Evolutionary conservation across 2,888 invertebrate species (phyloP), one percentile per base, ranked within the genome.

Genomic region (Saturnia japonica): DNA sequence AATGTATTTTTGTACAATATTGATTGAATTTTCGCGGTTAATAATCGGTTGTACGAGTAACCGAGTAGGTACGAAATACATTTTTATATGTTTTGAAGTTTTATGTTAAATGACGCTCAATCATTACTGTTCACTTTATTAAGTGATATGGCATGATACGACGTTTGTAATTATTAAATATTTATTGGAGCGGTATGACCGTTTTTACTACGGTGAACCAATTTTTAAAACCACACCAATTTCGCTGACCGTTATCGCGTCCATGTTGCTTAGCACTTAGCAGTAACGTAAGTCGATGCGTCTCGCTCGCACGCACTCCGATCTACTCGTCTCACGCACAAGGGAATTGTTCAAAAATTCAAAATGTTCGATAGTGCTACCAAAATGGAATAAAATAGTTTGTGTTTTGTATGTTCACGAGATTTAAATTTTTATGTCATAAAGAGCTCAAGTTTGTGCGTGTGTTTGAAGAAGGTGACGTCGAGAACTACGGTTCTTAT

Each of bases 291-390:
- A 74, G 74, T 79, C 83, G 80, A 78, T 87, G 83, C 85, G 80
- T 88, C 88, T 86, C 88, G 81, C 89, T 89, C 87, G 86, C 88
- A 87, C 88, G 78, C 72, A 68, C 74, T 76, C 78, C 71, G 71
- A 75, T 80, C 72, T 75, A 12, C 60, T 25, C 73, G 72, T 60
- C 34, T 69, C 42, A 69, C 72, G 69, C 47, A 68, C 66, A 57
- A 73, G 73, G 70, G 72, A 64, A 69, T 70, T 70, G 68, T 72
- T 72, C 70, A 60, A 60, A 60, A 28, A 69, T 72, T 72, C 70
- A 60, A 60, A 60, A 28, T 60, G 57, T 60, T 25, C 14, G 57
- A 60, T 28, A 14, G 57, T 60, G 57, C 3, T 12, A 57, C 6
- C 40, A 40, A 40, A 34, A 64, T 64, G 34, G 40, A 40, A 64